These are phyloP conservation scores for Xiphorhynchus elegans DNA, from an alignment of 2,113 vertebrate genomes.

Conservation along the genomic window DNA sequence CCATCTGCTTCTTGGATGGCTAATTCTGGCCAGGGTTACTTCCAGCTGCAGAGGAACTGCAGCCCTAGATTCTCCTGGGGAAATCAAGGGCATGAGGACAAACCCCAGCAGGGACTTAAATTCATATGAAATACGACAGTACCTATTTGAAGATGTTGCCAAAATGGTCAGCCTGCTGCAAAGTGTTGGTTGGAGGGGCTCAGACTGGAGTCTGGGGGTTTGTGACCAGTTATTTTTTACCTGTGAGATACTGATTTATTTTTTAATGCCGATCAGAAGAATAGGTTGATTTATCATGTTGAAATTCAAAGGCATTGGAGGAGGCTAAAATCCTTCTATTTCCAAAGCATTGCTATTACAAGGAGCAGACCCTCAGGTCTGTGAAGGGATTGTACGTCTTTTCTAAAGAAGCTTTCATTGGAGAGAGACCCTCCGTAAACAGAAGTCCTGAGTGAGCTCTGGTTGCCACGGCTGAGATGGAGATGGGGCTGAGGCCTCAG, in stretches of 20 bases:
- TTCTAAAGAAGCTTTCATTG: not conserved
- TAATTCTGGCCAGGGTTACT: not conserved
- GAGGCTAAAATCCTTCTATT: not conserved
- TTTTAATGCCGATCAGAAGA: not conserved
- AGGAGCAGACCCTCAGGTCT: not conserved
- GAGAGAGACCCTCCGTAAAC: not conserved
- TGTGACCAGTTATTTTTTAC: not conserved
- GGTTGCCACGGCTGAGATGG: not conserved
- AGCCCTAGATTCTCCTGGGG: not conserved
- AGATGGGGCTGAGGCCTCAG: not conserved
- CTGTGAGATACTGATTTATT: not conserved
- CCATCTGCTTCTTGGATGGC: not conserved
- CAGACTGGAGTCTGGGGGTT: not conserved
- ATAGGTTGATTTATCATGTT: not conserved
- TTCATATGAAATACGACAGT: not conserved
- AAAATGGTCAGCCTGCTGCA: not conserved
- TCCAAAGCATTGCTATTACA: not conserved
- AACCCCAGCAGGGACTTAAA: not conserved
- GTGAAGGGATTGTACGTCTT: not conserved
- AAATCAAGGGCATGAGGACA: not conserved
- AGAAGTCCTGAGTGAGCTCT: not conserved
- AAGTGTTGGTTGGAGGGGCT: not conserved
- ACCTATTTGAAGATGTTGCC: not conserved
- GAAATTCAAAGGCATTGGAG: not conserved
- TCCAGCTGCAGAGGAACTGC: not conserved